phyloP scores from a whole-genome alignment of 2,797 vertebrate genomes.

The Prionace glauca region DNA sequence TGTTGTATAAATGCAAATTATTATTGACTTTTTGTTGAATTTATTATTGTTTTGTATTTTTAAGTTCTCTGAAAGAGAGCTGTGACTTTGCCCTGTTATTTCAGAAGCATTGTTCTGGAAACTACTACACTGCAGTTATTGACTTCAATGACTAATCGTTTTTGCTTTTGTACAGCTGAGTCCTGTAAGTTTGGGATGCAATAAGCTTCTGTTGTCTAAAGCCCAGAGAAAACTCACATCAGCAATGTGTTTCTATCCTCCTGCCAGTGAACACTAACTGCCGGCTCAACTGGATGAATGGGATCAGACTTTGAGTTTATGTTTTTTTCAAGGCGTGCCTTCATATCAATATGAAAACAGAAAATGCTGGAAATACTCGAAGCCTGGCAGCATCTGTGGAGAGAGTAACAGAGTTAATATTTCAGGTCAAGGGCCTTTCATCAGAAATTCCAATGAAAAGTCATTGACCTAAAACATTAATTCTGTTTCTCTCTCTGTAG shows the following conservation, averaged over 20 bases:
- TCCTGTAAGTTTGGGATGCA: constrained; percentile 28
- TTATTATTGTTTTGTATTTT: background rate
- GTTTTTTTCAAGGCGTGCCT: background rate
- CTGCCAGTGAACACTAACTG: background rate
- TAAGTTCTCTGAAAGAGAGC: constrained; percentile 14
- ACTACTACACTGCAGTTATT: constrained; percentile 14
- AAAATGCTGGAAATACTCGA: background rate
- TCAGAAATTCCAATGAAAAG: background rate
- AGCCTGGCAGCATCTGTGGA: background rate
- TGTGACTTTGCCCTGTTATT: background rate
- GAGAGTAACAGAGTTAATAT: background rate
- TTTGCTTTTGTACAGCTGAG: constrained; percentile 21
- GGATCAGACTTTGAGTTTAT: background rate
- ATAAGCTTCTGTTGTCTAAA: constrained; percentile 23
- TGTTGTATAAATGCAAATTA: background rate
- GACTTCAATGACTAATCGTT: constrained; percentile 28
- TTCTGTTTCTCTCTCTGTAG: background rate
- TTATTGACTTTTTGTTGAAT: background rate
- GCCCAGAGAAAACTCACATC: constrained; percentile 30
- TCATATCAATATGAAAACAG: background rate
- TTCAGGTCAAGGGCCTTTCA: background rate
- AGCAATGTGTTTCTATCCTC: constrained; percentile 3
- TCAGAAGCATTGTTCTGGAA: constrained; percentile 12
- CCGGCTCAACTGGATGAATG: background rate
- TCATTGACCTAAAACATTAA: background rate